These are phyloP conservation scores for Hozukius guyotensis DNA, from an alignment of 2,797 vertebrate genomes.

Conservation along the genomic window DNA sequence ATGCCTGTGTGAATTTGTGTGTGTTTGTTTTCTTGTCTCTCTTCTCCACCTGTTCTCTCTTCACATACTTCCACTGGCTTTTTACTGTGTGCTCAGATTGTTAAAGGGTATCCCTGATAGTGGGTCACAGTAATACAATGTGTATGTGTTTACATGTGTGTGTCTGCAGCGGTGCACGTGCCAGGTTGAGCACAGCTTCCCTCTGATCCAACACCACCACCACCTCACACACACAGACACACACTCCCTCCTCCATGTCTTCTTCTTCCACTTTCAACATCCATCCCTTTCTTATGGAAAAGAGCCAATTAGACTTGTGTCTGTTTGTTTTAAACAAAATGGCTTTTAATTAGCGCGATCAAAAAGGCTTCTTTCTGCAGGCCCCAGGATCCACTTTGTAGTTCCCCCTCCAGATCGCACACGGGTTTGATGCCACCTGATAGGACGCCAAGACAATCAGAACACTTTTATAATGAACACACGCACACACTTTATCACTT, in stretches of 20 bases:
- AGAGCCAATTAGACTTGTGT: slow-evolving; percentile 99
- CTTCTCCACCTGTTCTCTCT: slow-evolving; percentile 40
- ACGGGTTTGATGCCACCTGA: slow-evolving; percentile 93
- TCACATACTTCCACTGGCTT: not conserved
- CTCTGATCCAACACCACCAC: slow-evolving; percentile 86
- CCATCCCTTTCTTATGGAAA: slow-evolving; percentile 99
- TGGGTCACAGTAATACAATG: slow-evolving; percentile 8
- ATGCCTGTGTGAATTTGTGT: slow-evolving; percentile 19
- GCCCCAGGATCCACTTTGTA: slow-evolving; percentile 95
- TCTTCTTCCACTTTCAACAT: slow-evolving; percentile 98
- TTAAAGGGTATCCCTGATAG: slow-evolving; percentile 27
- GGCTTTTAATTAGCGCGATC: slow-evolving; percentile 99
- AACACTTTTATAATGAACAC: slow-evolving; percentile 92
- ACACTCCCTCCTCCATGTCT: slow-evolving; percentile 80
- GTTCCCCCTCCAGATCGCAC: slow-evolving; percentile 88
- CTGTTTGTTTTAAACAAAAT: slow-evolving; percentile 99
- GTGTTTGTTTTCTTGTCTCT: slow-evolving; percentile 15
- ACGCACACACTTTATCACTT: slow-evolving; percentile 77
- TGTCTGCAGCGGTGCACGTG: slow-evolving; percentile 32
- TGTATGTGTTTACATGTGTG: slow-evolving; percentile 32
- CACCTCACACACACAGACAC: slow-evolving; percentile 64
- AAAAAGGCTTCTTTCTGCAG: slow-evolving; percentile 92
- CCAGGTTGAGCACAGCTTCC: slow-evolving; percentile 82
- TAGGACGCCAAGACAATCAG: slow-evolving; percentile 92
- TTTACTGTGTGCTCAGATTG: slow-evolving; percentile 25